Evolutionary conservation across 1,140 invertebrate species (phyloP).

Genomic region (Caenorhabditis elegans): WBcel235 BX284602.5:14654001-14654500

Average conservation of each 20-base stretch:
- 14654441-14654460: constrained; percentile 55
- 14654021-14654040: too few relatives aligned
- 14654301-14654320: constrained; percentile 61
- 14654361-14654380: constrained; percentile 52
- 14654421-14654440: constrained; percentile 63
- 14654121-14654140: too few relatives aligned
- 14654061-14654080: too few relatives aligned
- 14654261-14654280: constrained; percentile 58
- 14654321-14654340: constrained; percentile 56
- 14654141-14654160: too few relatives aligned
- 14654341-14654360: constrained; percentile 58
- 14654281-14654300: constrained; percentile 60
- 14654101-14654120: too few relatives aligned
- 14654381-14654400: constrained; percentile 61
- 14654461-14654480: constrained; percentile 38
- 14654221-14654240: constrained; percentile 65
- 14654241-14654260: constrained; percentile 60
- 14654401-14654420: constrained; percentile 63
- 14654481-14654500: neutral
- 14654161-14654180: too few relatives aligned
- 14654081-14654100: too few relatives aligned
- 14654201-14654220: constrained; percentile 49
- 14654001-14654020: too few relatives aligned
- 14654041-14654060: too few relatives aligned
- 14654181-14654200: too few relatives aligned